phyloP scores from a whole-genome alignment of 2,113 vertebrate genomes.

The Apteryx mantelli region DNA sequence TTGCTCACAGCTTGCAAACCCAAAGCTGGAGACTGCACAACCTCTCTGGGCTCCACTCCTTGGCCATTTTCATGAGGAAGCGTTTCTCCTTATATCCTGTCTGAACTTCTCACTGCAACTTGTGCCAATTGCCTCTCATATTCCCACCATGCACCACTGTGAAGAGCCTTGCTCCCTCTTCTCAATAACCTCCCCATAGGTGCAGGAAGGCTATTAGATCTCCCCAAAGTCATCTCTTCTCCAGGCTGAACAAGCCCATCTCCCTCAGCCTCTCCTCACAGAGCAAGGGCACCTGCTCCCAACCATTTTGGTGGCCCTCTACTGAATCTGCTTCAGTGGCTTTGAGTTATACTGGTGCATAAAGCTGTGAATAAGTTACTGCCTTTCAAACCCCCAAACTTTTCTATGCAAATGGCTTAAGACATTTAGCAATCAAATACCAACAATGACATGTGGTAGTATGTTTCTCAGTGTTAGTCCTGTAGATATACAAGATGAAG shows the following conservation, averaged over 20 bases:
- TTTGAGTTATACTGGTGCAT: background rate
- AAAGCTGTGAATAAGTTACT: background rate
- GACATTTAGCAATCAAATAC: background rate
- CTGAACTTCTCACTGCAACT: background rate
- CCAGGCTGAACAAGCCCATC: background rate
- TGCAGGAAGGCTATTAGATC: background rate
- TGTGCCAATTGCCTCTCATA: background rate
- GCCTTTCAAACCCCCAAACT: background rate
- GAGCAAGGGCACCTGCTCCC: background rate
- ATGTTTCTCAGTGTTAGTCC: background rate
- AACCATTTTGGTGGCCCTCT: background rate
- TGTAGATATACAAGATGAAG: background rate
- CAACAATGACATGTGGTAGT: too few species aligned
- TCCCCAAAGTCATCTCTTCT: background rate
- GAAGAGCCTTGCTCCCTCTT: background rate
- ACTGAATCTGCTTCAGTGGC: background rate
- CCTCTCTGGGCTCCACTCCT: background rate
- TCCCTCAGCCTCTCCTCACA: background rate
- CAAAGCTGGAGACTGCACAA: background rate
- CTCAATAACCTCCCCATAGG: background rate
- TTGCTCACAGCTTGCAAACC: background rate
- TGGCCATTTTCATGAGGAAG: background rate
- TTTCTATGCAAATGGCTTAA: background rate
- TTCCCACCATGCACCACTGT: background rate
- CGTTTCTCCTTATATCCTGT: background rate